Percentiles rank a stretch among this genome's conserved stretches.
phyloP scores from a whole-genome alignment of 2,888 invertebrate species.

The Hemicrepidius hirtus region DNA sequence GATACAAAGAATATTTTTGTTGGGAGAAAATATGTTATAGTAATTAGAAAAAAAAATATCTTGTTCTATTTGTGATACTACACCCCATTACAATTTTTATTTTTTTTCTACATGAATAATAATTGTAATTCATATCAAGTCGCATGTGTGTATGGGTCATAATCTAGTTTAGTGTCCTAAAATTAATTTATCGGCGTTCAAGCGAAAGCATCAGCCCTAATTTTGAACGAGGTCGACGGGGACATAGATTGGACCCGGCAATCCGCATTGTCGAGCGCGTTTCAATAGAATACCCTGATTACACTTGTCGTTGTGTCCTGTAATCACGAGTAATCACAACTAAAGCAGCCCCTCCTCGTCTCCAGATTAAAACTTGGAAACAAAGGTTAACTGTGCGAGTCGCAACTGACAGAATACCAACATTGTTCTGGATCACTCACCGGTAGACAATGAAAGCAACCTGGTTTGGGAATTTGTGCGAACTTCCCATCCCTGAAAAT shows the following conservation, averaged over 20 bases:
- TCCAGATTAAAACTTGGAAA: conserved; percentile 69
- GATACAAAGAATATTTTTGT: too few relatives aligned
- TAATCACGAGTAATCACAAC: conserved; percentile 60
- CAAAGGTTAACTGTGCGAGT: conserved; percentile 68
- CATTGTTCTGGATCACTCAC: conserved; percentile 53
- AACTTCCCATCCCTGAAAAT: too few relatives aligned
- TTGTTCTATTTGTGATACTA: too few relatives aligned
- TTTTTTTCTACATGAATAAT: too few relatives aligned
- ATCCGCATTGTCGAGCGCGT: conserved; percentile 59
- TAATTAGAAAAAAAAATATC: too few relatives aligned
- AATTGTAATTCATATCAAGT: too few relatives aligned
- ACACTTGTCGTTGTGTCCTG: conserved; percentile 62
- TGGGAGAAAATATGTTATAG: too few relatives aligned
- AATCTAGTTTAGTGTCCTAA: conserved; percentile 36
- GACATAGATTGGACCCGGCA: conserved; percentile 58
- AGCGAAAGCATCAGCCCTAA: conserved; percentile 53
- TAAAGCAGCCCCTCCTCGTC: conserved; percentile 60
- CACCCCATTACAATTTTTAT: too few relatives aligned
- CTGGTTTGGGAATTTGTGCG: too few relatives aligned
- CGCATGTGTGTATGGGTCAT: conserved; percentile 30
- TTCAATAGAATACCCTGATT: conserved; percentile 61
- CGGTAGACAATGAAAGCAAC: conserved; percentile 42
- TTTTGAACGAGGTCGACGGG: conserved; percentile 52
- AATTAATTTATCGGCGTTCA: conserved; percentile 52
- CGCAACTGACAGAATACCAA: conserved; percentile 53